Base-by-base conservation (phyloP, 2,113 vertebrate genomes). In the Eclectus roratus region DNA sequence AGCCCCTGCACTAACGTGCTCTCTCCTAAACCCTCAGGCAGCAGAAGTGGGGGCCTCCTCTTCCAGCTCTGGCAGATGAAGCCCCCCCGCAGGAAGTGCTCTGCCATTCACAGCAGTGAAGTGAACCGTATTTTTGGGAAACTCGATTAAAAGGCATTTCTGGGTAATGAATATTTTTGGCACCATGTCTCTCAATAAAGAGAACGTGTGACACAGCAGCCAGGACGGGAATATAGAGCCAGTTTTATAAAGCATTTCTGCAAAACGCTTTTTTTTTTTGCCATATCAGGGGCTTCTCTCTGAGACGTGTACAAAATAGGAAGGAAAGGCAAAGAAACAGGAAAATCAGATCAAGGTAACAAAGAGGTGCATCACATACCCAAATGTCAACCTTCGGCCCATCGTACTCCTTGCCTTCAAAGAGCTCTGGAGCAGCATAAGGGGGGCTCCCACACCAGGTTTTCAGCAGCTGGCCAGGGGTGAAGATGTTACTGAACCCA, bases 371-470 rank as follows among this genome's bases (percentile, higher is more conserved):
- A 7, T 29, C 2, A 1, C 98, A 83, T 98, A 99, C 99, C 99
- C 99, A 99, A 94, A 99, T 99, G 97, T 99, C 99, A 76, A 99
- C 99, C 97, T 99, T 99, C 7, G 99, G 99, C 37, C 99, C 99
- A 8, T 99, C 99, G 3, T 99, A 99, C 46, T 99, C 99, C 91
- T 99, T 99, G 23, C 99, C 99, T 93, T 99, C 99, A 35, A 99
- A 99, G 73, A 99, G 98, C 39, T 99, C 99, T 0, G 99, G 99
- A 4, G 99, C 99, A 1, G 99, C 99, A 0, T 99, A 99, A 5
- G 99, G 99, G 35, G 99, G 99, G 47, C 99, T 99, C 88, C 99
- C 99, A 70, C 99, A 99, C 99, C 99, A 99, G 4, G 99, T 99
- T 98, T 99, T 99, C 80, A 99, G 97, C 88, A 99, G 97, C 97